Percentiles rank a stretch among this genome's conserved stretches.
These are phyloP conservation scores for Microcebus ravelobensis DNA, from an alignment of 2,113 vertebrate genomes.

Conservation along the genomic window DNA sequence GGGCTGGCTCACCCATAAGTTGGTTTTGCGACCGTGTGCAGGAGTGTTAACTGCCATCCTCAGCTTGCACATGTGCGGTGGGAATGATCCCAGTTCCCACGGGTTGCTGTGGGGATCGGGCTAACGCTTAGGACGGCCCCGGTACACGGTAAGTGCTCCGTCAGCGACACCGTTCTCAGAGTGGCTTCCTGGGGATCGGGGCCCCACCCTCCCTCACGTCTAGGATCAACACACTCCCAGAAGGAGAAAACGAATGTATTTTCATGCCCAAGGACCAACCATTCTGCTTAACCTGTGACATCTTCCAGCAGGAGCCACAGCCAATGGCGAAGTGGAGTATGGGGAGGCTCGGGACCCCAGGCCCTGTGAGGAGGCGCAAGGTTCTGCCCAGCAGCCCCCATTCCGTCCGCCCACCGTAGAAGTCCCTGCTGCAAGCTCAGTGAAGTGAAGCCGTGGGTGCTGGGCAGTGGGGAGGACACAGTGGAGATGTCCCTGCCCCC, in stretches of 20 bases:
- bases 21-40: not conserved
- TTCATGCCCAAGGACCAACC: not conserved
- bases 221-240: not conserved
- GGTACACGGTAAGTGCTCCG: not conserved
- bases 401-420: not conserved
- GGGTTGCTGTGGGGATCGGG: not conserved
- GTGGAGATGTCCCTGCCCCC: not conserved
- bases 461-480: not conserved
- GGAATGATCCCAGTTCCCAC: not conserved
- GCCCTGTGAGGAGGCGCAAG: not conserved
- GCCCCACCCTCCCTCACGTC: not conserved
- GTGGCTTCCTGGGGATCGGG: not conserved
- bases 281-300: not conserved
- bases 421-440: not conserved
- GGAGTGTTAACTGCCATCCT: not conserved
- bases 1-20: not conserved
- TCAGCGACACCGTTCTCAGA: rapidly evolving
- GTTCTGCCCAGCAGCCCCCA: not conserved
- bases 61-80: not conserved
- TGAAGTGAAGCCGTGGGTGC: not conserved
- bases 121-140: not conserved
- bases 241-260: not conserved
- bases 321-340: not conserved
- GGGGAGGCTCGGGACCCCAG: rapidly evolving
- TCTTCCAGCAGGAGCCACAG: not conserved